Base-by-base conservation (phyloP, 2,113 vertebrate species). In the Myrmecophaga tridactyla region DNA sequence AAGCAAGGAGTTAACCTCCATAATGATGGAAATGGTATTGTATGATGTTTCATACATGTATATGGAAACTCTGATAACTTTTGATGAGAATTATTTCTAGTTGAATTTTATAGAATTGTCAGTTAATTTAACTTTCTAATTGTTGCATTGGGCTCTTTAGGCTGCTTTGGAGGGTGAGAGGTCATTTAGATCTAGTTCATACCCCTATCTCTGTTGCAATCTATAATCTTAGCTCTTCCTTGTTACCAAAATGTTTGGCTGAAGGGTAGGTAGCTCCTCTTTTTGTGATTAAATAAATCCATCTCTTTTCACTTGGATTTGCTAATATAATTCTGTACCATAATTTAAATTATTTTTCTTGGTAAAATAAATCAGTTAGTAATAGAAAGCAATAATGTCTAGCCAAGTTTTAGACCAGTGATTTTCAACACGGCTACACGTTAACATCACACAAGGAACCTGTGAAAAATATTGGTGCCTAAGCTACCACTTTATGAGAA, bases 1-100 rank as follows among this genome's bases (percentile, higher is more conserved):
- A 96, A 86, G 43, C 39, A 89, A 94, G 23, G n/a, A 90, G 69
- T 70, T 89, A 43, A 76, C 43, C 7, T 94, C 51, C 13, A 4
- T 76, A 76, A 86, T 56, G 29, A 80, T 76, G 13, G 39, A 48
- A 94, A 82, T 76, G 58, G 2, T 34, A 69, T 36, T 86, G 25
- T 86, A 76, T 69, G 14, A 85, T 84, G 15, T 0, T 0, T 67
- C n/a, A n/a, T n/a, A n/a, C n/a, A n/a, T 90, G 60, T 67, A 86
- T 86, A 67, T 69, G 41, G 11, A 82, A n/a, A 10, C 27, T 80
- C 21, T 53, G 21, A 53, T 67, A 73, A 73, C 10, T 65, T 93
- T 56, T 56, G 53, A 17, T 18, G 53, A 56, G 15, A 56, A 56
- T 18, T 56, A 56, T 56, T 56, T 18, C 17, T 56, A 56, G 17